Evolutionary conservation across 2,888 invertebrate genomes (phyloP), one percentile per base, ranked within the genome.

Genomic region (Helobdella robusta): DNA sequence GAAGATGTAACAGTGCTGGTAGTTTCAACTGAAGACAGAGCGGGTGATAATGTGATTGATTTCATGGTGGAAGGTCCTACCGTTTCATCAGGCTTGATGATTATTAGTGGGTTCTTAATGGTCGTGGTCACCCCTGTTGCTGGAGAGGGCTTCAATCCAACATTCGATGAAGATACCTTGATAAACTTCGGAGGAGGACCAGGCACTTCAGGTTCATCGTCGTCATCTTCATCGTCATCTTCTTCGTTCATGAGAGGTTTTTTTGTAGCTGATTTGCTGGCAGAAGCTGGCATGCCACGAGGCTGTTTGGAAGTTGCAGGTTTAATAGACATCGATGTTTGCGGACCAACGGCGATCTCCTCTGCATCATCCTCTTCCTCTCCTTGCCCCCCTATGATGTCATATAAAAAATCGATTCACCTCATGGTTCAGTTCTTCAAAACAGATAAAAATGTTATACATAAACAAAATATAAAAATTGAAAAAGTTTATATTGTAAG

Each of bases 121-220:
- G n/a, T 44, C 23, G 44, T 44, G 18, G 32, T 15, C 3, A 6
- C 59, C 8, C n/a, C 34, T n/a, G n/a, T n/a, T n/a, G 8, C 20
- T 11, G n/a, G 8, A 11, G 50, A 25, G 6, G 32, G 20, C 1
- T 15, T 35, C 18, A 35, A 18, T 1, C 20, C 35, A 40, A 44
- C 44, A 25, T 40, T 28, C 2, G 40, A 23, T n/a, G 30, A 46
- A 1, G 44, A 46, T 11, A 54, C 28, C 18, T 54, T 62, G 2
- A 62, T 48, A 35, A 62, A 62, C 50, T 62, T 62, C n/a, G 62
- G 62, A 30, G 34, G 62, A 11, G 62, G 62, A 8, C 46, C 62
- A 23, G 62, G 46, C 30, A 62, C 35, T 20, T 50, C 18, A n/a
- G 62, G 62, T 30, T 62, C 62, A 18, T 40, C 32, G 15, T 62